phyloP scores from a whole-genome alignment of 2,888 invertebrate genomes.

The Platynereis dumerilii region DNA sequence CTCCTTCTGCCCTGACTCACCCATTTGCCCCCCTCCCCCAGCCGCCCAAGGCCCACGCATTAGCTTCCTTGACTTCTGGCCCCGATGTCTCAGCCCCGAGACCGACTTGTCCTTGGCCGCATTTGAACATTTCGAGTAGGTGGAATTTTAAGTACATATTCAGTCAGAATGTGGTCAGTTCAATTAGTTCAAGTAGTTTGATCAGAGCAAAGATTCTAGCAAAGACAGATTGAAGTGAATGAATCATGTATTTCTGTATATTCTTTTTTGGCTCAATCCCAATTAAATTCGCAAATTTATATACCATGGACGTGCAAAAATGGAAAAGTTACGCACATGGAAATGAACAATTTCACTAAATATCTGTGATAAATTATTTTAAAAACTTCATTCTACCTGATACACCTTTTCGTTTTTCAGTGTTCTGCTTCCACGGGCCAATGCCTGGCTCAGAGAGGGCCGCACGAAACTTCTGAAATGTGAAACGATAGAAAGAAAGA shows the following conservation, averaged over 20 bases:
- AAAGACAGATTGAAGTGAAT: too few relatives aligned
- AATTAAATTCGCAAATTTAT: too few relatives aligned
- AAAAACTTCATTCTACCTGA: background rate
- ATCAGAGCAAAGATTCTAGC: too few relatives aligned
- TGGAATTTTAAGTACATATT: too few relatives aligned
- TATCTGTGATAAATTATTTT: background rate
- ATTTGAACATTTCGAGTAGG: constrained; percentile 35
- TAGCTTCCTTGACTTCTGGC: constrained; percentile 33
- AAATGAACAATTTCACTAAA: too few relatives aligned
- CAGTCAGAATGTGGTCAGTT: too few relatives aligned
- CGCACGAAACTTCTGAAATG: constrained; percentile 27
- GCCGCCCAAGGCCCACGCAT: constrained; percentile 13
- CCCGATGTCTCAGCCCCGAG: constrained; percentile 26
- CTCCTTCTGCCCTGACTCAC: background rate
- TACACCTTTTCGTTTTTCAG: too few relatives aligned
- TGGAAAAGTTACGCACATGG: too few relatives aligned
- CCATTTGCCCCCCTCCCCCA: background rate
- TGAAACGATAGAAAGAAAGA: constrained; percentile 28
- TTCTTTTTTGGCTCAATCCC: too few relatives aligned
- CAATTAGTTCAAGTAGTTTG: too few relatives aligned
- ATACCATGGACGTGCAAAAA: too few relatives aligned
- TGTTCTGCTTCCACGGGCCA: constrained; percentile 28
- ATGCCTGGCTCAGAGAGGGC: constrained; percentile 29
- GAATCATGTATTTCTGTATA: too few relatives aligned
- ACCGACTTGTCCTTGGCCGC: constrained; percentile 26